Conservation (phyloP, 2,888 invertebrate species). For the Mythimna loreyi region DNA sequence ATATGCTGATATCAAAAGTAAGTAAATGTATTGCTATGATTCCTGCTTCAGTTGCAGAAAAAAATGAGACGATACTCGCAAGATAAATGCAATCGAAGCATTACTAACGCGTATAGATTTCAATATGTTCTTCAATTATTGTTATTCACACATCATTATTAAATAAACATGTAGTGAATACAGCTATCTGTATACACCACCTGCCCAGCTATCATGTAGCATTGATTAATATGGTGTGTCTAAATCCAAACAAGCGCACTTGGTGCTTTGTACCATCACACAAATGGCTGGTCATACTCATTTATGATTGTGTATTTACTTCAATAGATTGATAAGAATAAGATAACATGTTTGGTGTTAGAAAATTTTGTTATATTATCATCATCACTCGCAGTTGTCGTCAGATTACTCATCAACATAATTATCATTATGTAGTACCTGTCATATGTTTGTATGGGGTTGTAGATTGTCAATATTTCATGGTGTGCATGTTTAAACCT, state of each 20-base stretch:
- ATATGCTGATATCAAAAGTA: constrained; percentile 99
- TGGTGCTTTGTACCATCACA: not conserved
- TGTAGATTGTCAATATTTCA: not conserved
- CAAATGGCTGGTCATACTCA: not conserved
- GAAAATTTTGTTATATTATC: not conserved
- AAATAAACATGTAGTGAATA: constrained; percentile 3
- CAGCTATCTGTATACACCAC: constrained; percentile 3
- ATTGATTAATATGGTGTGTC: not conserved
- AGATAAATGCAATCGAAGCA: not conserved
- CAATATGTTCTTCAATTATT: not conserved
- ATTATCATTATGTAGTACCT: not conserved
- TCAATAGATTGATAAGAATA: not conserved
- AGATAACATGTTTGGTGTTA: constrained; percentile 9
- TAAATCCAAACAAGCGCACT: constrained; percentile 2
- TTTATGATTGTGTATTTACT: not conserved
- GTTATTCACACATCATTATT: constrained; percentile 19
- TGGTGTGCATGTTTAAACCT: not conserved
- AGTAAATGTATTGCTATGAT: constrained; percentile 70
- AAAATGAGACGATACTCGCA: not conserved
- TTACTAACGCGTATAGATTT: not conserved
- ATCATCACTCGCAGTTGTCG: not conserved
- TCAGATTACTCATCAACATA: not conserved
- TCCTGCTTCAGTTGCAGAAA: not conserved
- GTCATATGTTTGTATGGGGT: no score
- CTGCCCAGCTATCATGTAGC: constrained; percentile 31